phyloP scores from a whole-genome alignment of 2,888 invertebrate genomes.

The Eretmocerus hayati region DNA sequence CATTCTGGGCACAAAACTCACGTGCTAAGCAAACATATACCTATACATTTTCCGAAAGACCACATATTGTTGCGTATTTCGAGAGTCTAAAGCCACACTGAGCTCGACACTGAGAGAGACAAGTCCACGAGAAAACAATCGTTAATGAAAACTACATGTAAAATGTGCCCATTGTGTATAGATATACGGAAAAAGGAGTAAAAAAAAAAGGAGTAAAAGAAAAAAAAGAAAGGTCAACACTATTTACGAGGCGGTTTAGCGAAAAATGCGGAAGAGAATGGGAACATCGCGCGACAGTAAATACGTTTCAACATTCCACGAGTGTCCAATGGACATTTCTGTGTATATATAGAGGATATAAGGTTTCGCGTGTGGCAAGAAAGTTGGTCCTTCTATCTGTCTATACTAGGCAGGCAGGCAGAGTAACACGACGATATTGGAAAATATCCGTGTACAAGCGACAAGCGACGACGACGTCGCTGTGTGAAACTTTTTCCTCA shows the following conservation, averaged over 20 bases:
- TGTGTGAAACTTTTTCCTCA: not conserved
- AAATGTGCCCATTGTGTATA: too few relatives aligned
- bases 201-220: not conserved
- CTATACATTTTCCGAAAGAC: too few relatives aligned
- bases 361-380: too few relatives aligned
- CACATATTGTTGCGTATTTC: too few relatives aligned
- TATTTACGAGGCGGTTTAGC: not conserved
- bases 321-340: not conserved
- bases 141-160: too few relatives aligned
- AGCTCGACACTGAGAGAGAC: too few relatives aligned
- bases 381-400: too few relatives aligned
- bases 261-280: not conserved
- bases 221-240: not conserved
- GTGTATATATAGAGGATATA: not conserved
- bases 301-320: conserved; percentile 1
- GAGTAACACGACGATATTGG: conserved; percentile 5
- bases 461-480: not conserved
- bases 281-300: not conserved
- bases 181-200: too few relatives aligned
- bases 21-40: too few relatives aligned
- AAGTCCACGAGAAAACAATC: too few relatives aligned
- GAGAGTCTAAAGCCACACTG: too few relatives aligned
- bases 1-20: too few relatives aligned
- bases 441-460: not conserved
- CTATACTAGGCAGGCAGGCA: not conserved